Evolutionary conservation across 2,113 vertebrate genomes (phyloP), one percentile per base, ranked within the genome.

Genomic region (Anseranas semipalmata): DNA sequence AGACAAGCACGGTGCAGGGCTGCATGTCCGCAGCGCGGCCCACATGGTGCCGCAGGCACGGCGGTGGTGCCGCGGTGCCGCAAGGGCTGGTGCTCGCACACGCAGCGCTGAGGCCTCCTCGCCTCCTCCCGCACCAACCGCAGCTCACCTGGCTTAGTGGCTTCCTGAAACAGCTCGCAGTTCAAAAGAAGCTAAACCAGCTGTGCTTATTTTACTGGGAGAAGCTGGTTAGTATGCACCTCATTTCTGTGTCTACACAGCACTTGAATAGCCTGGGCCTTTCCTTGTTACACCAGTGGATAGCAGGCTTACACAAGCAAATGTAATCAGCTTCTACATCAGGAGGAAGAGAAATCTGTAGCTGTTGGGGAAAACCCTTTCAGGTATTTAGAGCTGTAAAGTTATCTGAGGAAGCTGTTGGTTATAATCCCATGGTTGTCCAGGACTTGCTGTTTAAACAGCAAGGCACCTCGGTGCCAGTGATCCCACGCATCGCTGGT

Each of bases 231-330:
- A 92, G 94, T 93, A 90, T 91, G 82, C 96, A 94, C 66, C 10
- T 90, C 71, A 43, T 98, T 95, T 96, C 93, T 89, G 87, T 90
- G 73, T 93, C 92, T 85, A 37, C 76, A 87, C 89, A 27, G 7
- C 83, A 53, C 95, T 92, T 93, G 93, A 96, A 85, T 56, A 96
- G 85, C 71, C 41, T 43, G 90, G 85, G 84, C 76, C 85, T 97
- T 94, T 95, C 78, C 95, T 96, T 75, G 91, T 96, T 95, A 94
- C 97, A 98, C 95, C 77, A 76, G 97, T 59, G 94, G 94, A 87
- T 73, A 93, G 73, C 46, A 58, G 96, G 95, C 97, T 98, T 97
- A 97, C 77, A 55, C 84, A 92, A 87, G 89, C 73, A 89, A 96
- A 86, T n/a, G 75, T 87, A 96, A 85, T 89, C 94, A 92, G 95